A percentile compares a stretch with the other conserved stretches of the same genome.
Conservation (phyloP, 2,797 vertebrate genomes). For the Alosa sapidissima region DNA sequence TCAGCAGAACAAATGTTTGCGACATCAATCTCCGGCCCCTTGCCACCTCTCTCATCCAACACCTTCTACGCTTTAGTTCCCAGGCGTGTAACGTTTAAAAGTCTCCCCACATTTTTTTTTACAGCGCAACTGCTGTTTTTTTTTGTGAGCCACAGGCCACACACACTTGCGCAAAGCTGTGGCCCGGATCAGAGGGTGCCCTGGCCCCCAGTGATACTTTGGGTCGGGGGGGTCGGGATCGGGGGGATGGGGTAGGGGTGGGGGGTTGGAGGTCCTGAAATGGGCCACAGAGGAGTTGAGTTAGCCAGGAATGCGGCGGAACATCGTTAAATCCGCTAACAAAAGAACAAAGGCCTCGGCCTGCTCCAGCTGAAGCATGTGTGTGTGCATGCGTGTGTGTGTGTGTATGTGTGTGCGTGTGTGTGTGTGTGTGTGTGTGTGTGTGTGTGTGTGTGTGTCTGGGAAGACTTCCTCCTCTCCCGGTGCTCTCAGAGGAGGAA, state of each 20-base stretch:
- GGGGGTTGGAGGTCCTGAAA: slow-evolving; percentile 60
- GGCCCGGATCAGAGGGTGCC: slow-evolving; percentile 47
- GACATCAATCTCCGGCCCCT: background rate
- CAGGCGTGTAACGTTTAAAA: slow-evolving; percentile 46
- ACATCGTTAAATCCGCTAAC: slow-evolving; percentile 78
- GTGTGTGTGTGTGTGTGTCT: slow-evolving; percentile 33
- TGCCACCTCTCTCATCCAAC: slow-evolving; percentile 4
- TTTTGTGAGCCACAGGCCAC: slow-evolving; percentile 51
- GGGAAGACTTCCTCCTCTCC: slow-evolving; percentile 48
- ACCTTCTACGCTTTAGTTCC: slow-evolving; percentile 32
- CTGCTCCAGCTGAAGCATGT: slow-evolving; percentile 62
- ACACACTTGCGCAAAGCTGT: slow-evolving; percentile 42
- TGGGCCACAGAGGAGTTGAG: slow-evolving; percentile 74
- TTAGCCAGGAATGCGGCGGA: slow-evolving; percentile 81
- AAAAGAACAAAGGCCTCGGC: slow-evolving; percentile 79
- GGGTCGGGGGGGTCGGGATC: slow-evolving; percentile 11
- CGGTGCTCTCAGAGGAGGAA: slow-evolving; percentile 41
- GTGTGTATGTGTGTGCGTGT: slow-evolving; percentile 31
- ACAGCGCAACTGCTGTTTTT: slow-evolving; percentile 39
- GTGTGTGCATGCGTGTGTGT: slow-evolving; percentile 24
- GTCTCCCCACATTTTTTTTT: slow-evolving; percentile 30
- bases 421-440: slow-evolving; percentile 13
- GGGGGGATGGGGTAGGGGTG: slow-evolving; percentile 45
- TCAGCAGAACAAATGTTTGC: background rate
- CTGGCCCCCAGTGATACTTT: slow-evolving; percentile 45